Percentiles rank a stretch among this genome's conserved stretches.
These are phyloP conservation scores for Chymomyza procnemis DNA, from an alignment of 2,888 invertebrate genomes.

Conservation along the genomic window DNA sequence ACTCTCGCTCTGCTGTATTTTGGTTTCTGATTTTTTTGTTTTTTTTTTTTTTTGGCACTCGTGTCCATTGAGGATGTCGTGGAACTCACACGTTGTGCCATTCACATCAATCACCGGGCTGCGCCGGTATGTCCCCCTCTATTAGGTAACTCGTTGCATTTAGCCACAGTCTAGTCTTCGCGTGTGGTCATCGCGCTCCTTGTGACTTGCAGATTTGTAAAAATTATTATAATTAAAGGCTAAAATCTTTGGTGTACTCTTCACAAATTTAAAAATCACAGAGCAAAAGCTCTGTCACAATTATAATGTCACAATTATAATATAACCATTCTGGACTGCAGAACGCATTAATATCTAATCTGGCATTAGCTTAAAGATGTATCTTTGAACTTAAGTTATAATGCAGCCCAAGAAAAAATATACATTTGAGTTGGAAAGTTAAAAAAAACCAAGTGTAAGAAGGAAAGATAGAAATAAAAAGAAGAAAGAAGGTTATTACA, in stretches of 20 bases:
- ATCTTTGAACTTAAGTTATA: no score
- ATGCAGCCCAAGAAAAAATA: no score
- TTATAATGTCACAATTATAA: no score
- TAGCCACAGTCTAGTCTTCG: slow-evolving; percentile 40
- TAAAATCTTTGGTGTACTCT: slow-evolving; percentile 10
- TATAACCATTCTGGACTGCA: no score
- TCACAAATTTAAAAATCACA: not conserved
- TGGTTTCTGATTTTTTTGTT: not conserved
- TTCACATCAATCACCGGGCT: slow-evolving; percentile 63
- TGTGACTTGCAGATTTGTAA: not conserved
- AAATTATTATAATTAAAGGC: slow-evolving; percentile 3
- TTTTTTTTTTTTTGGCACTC: not conserved
- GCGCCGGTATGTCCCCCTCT: slow-evolving; percentile 2
- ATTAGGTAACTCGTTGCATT: slow-evolving; percentile 25
- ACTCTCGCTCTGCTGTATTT: slow-evolving; percentile 1
- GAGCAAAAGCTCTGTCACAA: no score
- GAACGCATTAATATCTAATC: no score
- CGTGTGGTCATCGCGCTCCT: slow-evolving; percentile 54
- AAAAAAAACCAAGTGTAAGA: no score
- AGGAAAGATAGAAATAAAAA: no score
- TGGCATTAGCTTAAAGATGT: no score
- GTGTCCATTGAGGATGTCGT: slow-evolving; percentile 40
- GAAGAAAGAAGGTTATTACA: no score
- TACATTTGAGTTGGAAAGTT: no score
- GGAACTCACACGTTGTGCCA: slow-evolving; percentile 72